Evolutionary conservation across 2,797 vertebrate species (phyloP).

Genomic region (Hydrophis major): DNA sequence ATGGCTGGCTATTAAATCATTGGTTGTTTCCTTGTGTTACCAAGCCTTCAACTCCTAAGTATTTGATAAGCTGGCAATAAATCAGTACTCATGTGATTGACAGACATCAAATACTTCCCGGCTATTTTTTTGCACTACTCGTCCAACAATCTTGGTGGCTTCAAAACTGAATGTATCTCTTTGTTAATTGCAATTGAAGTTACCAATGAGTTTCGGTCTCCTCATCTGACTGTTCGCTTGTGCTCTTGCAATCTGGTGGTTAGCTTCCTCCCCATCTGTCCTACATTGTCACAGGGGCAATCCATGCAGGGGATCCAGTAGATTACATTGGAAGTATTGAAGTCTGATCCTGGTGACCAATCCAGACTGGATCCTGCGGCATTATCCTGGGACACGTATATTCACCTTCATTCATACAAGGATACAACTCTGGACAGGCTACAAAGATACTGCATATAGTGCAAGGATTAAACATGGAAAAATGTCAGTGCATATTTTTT

Average conservation of each 20-base stretch:
- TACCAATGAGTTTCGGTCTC: background rate
- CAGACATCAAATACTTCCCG: background rate
- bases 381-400: background rate
- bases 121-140: background rate
- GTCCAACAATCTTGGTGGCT: background rate
- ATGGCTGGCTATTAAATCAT: background rate
- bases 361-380: background rate
- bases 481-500: background rate
- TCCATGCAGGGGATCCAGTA: background rate
- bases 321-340: background rate
- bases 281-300: background rate
- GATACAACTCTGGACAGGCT: background rate
- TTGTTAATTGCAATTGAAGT: background rate
- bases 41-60: background rate
- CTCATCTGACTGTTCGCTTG: background rate
- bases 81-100: background rate
- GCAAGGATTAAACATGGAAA: background rate
- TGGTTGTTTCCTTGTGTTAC: background rate
- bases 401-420: background rate
- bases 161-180: no score
- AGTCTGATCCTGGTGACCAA: background rate
- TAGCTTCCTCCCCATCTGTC: background rate
- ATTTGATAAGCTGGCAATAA: background rate
- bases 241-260: background rate
- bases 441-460: background rate